Conservation (phyloP, 1,140 invertebrate genomes). For the Scaptomyza pallida region DNA sequence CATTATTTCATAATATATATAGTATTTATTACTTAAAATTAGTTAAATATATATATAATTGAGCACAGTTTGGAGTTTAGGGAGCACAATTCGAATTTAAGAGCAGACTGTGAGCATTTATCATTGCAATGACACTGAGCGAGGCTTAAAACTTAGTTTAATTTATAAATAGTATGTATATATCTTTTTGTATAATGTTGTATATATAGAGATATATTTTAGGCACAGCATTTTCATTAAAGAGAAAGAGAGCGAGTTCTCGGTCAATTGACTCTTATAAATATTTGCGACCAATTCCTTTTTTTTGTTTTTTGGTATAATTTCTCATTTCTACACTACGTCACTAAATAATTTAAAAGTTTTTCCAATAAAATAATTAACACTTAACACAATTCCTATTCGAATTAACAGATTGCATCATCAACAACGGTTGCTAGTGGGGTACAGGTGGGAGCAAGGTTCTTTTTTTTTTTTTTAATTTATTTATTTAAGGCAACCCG, state of each 20-base stretch:
- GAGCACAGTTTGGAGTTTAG: slow-evolving; percentile 33
- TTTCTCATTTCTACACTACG: slow-evolving; percentile 6
- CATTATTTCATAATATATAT: background rate
- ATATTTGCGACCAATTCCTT: slow-evolving; percentile 15
- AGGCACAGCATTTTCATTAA: slow-evolving; percentile 54
- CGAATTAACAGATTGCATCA: slow-evolving; percentile 12
- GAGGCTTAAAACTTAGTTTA: slow-evolving; percentile 27
- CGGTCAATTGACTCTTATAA: slow-evolving; percentile 15
- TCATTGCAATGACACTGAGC: slow-evolving; percentile 38
- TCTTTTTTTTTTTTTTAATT: no score
- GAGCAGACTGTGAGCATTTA: slow-evolving; percentile 36
- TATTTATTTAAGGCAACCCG: no score
- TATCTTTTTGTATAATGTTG: slow-evolving; percentile 7
- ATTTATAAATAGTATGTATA: slow-evolving; percentile 10
- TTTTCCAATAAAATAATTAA: slow-evolving; percentile 6
- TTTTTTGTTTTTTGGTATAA: slow-evolving; percentile 14
- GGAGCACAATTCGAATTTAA: slow-evolving; percentile 37
- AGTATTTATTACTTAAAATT: slow-evolving; percentile 19
- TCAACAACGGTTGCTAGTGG: slow-evolving; percentile 1
- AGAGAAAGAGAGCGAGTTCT: slow-evolving; percentile 7
- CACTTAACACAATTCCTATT: slow-evolving; percentile 33
- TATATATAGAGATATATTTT: slow-evolving; percentile 28
- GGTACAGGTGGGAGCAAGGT: background rate
- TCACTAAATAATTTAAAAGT: slow-evolving; percentile 38
- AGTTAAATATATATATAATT: slow-evolving; percentile 18